Evolutionary conservation across 2,888 invertebrate species (phyloP).

Genomic region (Theodoxus fluviatilis): DNA sequence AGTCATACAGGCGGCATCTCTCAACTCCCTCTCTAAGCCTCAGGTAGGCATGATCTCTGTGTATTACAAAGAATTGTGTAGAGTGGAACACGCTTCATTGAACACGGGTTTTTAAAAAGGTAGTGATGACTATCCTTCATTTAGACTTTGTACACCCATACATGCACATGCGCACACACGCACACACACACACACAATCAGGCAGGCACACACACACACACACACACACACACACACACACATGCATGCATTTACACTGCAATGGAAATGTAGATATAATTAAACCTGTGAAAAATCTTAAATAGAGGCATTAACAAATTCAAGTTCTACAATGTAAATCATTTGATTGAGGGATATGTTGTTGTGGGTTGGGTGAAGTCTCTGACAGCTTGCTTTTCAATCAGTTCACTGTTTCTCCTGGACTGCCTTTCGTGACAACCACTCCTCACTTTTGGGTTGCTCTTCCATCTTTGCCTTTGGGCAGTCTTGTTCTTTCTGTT

Average conservation of each 20-base stretch:
- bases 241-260: background rate
- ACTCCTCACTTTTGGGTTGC: no score
- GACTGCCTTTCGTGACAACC: no score
- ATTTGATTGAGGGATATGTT: no score
- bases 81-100: background rate
- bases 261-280: no score
- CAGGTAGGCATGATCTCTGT: slow-evolving; percentile 26
- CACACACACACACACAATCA: background rate
- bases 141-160: no score
- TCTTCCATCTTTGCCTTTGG: no score
- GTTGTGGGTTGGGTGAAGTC: no score
- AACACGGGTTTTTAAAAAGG: background rate
- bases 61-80: background rate
- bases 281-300: background rate
- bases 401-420: no score
- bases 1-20: slow-evolving; percentile 33
- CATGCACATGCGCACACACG: background rate
- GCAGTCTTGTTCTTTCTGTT: no score
- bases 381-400: no score
- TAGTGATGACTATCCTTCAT: no score
- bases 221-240: background rate
- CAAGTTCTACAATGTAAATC: background rate
- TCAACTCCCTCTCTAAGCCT: slow-evolving; percentile 30
- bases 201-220: background rate
- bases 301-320: background rate